Percentiles rank a stretch among this genome's conserved stretches.
These are phyloP conservation scores for Dyspetes luteomarginatus DNA, from an alignment of 2,888 invertebrate genomes.

Conservation along the genomic window DNA sequence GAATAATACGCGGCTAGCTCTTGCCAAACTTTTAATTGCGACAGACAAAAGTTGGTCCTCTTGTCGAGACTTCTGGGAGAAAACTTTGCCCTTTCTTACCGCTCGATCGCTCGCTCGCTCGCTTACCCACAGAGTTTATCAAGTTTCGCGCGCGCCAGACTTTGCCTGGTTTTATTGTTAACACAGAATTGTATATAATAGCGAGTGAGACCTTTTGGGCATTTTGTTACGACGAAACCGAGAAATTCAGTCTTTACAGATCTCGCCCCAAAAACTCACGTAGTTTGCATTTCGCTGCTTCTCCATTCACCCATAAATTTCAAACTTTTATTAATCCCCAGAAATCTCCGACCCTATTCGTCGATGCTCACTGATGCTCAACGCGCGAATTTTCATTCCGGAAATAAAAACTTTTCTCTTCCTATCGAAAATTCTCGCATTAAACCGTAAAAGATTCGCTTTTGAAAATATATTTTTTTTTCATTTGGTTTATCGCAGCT, in stretches of 20 bases:
- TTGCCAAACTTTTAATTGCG: slow-evolving; percentile 81
- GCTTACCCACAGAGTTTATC: slow-evolving; percentile 42
- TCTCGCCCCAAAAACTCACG: slow-evolving; percentile 48
- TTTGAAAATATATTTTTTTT: too few relatives aligned
- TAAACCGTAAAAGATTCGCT: too few relatives aligned
- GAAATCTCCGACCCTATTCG: slow-evolving; percentile 8
- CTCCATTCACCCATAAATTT: slow-evolving; percentile 36
- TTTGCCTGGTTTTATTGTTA: slow-evolving; percentile 16
- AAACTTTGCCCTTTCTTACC: slow-evolving; percentile 58
- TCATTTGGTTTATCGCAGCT: too few relatives aligned
- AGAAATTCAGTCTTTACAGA: slow-evolving; percentile 33
- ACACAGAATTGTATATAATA: slow-evolving; percentile 3
- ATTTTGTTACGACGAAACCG: slow-evolving; percentile 50
- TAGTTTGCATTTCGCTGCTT: slow-evolving; percentile 31
- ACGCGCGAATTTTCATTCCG: not conserved
- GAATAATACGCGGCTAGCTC: slow-evolving; percentile 79
- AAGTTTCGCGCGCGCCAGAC: slow-evolving; percentile 44
- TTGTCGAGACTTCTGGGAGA: slow-evolving; percentile 29
- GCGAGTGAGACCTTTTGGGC: slow-evolving; percentile 44
- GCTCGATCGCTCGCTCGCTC: too few relatives aligned
- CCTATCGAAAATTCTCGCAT: too few relatives aligned
- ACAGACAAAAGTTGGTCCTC: slow-evolving; percentile 78
- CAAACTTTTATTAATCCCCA: slow-evolving; percentile 59
- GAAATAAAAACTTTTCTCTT: not conserved
- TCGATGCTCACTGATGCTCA: slow-evolving; percentile 35